Base-by-base conservation (phyloP, 2,797 vertebrate species). In the Cottoperca gobio region DNA sequence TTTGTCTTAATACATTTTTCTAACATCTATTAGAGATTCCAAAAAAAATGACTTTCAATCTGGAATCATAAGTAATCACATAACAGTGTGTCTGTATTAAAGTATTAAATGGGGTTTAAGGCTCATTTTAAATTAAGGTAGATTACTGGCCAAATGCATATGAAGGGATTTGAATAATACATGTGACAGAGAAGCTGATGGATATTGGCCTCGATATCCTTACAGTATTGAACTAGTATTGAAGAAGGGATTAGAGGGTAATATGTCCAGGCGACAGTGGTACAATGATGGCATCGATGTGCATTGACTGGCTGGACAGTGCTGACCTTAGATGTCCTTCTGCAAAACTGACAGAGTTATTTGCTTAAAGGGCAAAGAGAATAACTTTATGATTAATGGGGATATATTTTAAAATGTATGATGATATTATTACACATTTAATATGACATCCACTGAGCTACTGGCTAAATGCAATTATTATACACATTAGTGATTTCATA, bases 81-180 rank as follows among this genome's bases (percentile, higher is more conserved):
- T 48, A 31, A 64, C 49, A 60, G 12, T 60, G 53, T 37, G 60
- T 79, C 58, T 62, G 61, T 60, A 33, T 67, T 33, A 17, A 28
- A 74, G 67, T 76, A 79, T 86, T 87, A 89, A 85, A 83, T 40
- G 14, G 50, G 83, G 54, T 86, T 91, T 87, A 83, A 75, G 69
- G 68, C 73, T 88, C 64, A 84, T 82, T 92, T 89, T 77, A 76
- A 85, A 86, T 85, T 46, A 85, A 71, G 73, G 71, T 42, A 86
- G 70, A 89, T 78, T 89, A 79, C 77, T 70, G 62, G 69, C 72
- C 73, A 79, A 73, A 79, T 88, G 73, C 82, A 89, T 81, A 83
- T 81, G 70, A 91, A 64, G 73, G 69, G 71, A 81, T 91, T 87
- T 87, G 70, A 77, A 55, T 79, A 89, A 85, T 71, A 78, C 63